Conservation (phyloP, 2,113 vertebrate species). For the Malurus cyaneus region DNA sequence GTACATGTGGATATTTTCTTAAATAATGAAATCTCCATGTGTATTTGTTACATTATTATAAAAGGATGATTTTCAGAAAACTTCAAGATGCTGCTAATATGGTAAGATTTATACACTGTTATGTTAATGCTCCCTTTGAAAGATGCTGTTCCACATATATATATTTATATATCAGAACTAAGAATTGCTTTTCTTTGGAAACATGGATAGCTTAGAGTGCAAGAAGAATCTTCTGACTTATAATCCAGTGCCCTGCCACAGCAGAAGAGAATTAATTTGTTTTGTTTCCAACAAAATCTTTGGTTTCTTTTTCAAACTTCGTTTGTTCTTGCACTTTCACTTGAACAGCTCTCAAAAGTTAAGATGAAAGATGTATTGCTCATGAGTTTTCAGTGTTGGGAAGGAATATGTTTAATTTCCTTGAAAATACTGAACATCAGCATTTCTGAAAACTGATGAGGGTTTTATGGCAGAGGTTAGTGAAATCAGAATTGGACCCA, state of each 20-base stretch:
- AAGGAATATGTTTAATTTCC: background rate
- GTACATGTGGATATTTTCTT: background rate
- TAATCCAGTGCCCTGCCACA: background rate
- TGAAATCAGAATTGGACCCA: background rate
- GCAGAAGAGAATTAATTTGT: background rate
- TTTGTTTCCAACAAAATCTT: background rate
- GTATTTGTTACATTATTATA: background rate
- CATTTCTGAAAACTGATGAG: background rate
- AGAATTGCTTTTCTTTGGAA: background rate
- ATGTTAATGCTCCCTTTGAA: background rate
- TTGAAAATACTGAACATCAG: background rate
- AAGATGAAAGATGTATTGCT: background rate
- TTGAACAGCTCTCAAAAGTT: background rate
- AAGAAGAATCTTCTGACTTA: background rate
- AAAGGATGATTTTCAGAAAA: background rate
- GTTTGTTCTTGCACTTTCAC: background rate
- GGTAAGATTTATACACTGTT: background rate
- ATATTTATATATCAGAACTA: slow-evolving; percentile 5
- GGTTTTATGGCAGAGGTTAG: background rate
- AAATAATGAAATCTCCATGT: background rate
- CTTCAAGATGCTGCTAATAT: background rate
- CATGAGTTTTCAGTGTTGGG: background rate
- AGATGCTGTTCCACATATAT: background rate
- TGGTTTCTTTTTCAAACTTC: background rate
- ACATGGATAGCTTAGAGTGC: background rate